A percentile compares a stretch with the other conserved stretches of the same genome.
phyloP scores from a whole-genome alignment of 1,140 invertebrate species.

The Lepidurus arcticus region DNA sequence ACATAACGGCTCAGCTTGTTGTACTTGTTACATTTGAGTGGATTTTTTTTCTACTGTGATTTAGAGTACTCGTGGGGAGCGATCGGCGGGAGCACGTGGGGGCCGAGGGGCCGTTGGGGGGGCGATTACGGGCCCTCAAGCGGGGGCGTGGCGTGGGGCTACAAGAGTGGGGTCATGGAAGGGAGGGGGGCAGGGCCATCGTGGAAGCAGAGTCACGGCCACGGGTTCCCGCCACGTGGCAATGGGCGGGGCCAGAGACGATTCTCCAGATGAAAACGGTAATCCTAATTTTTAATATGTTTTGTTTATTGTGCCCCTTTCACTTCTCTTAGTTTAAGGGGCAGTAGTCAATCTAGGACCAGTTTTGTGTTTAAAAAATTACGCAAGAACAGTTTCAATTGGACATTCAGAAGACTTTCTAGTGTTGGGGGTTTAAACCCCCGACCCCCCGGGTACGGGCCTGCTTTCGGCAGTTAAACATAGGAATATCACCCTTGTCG shows the following conservation, averaged over 20 bases:
- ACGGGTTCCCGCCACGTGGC: background rate
- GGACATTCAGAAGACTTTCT: too few relatives aligned
- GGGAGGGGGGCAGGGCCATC: background rate
- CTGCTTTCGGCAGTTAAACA: too few relatives aligned
- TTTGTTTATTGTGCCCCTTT: background rate
- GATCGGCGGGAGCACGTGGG: background rate
- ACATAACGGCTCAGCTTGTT: slow-evolving; percentile 5
- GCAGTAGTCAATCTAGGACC: too few relatives aligned
- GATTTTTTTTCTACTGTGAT: background rate
- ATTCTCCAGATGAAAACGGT: slow-evolving; percentile 15
- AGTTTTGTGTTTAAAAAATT: too few relatives aligned
- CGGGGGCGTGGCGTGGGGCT: slow-evolving; percentile 19
- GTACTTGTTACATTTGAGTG: background rate
- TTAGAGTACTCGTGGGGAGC: slow-evolving; percentile 8
- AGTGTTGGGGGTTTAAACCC: too few relatives aligned
- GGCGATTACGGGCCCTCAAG: background rate
- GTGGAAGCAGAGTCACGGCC: slow-evolving; percentile 16
- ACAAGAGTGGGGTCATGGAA: background rate
- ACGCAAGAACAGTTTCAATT: too few relatives aligned
- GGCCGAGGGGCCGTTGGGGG: background rate
- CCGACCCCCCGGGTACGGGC: too few relatives aligned
- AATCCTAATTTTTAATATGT: background rate
- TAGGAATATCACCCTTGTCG: too few relatives aligned
- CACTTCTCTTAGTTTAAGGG: too few relatives aligned
- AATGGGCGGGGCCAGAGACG: slow-evolving; percentile 15